phyloP scores from a whole-genome alignment of 2,113 vertebrate species.

The Turdus rufiventris region DNA sequence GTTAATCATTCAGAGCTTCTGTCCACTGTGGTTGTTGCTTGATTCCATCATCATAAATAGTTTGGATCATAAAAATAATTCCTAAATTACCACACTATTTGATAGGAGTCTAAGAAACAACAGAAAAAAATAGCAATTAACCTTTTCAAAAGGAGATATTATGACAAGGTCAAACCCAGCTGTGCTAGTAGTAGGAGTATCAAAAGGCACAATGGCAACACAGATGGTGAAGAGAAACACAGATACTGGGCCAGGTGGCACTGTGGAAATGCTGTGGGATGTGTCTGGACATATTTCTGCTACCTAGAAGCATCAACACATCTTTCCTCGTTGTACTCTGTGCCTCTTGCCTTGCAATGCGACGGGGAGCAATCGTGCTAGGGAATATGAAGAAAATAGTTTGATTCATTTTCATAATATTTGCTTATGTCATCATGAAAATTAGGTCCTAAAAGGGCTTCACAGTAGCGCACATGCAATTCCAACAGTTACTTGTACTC shows the following conservation, averaged over 20 bases:
- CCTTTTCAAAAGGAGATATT: not conserved
- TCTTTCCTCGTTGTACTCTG: not conserved
- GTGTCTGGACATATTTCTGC: not conserved
- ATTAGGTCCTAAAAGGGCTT: not conserved
- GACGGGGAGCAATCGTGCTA: too few species aligned
- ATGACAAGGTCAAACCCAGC: not conserved
- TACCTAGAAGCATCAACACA: accelerated
- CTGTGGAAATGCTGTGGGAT: not conserved
- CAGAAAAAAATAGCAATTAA: not conserved
- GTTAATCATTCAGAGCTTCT: constrained; percentile 5
- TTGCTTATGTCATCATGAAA: not conserved
- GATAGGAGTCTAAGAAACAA: not conserved
- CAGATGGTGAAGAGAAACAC: not conserved
- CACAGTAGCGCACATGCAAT: not conserved
- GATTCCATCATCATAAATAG: not conserved
- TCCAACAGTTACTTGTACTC: not conserved
- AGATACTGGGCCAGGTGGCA: not conserved
- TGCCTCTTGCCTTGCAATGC: not conserved
- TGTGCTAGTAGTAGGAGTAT: not conserved
- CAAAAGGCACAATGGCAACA: not conserved
- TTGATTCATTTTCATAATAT: not conserved
- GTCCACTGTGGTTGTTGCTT: not conserved
- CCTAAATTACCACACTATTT: not conserved
- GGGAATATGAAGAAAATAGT: not conserved
- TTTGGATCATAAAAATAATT: not conserved